Evolutionary conservation across 2,113 vertebrate genomes (phyloP).

Genomic region (Todiramphus chloris): DNA sequence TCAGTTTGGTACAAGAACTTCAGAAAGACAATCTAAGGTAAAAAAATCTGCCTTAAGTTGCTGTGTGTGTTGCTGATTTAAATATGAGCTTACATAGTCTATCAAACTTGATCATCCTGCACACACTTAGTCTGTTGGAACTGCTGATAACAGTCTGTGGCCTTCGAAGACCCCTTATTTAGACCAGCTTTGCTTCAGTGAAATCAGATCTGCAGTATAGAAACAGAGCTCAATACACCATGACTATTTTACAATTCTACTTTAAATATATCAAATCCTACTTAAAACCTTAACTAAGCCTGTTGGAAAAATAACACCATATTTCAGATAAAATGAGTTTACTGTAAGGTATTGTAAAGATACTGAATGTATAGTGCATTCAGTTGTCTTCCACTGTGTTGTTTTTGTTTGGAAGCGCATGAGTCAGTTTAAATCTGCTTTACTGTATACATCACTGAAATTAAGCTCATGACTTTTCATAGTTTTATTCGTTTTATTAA

Average conservation of each 20-base stretch:
- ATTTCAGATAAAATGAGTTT: neutral
- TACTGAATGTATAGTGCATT: neutral
- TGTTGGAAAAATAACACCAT: neutral
- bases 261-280: neutral
- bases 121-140: neutral
- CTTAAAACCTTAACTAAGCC: neutral
- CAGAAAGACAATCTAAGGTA: neutral
- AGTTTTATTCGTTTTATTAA: neutral
- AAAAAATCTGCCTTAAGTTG: neutral
- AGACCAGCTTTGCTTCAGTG: neutral
- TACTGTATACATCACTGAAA: neutral
- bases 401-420: neutral
- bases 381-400: neutral
- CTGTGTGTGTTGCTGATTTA: neutral
- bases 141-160: neutral
- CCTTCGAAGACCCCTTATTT: neutral
- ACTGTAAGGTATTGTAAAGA: neutral
- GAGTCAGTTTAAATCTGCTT: neutral
- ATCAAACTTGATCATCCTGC: neutral
- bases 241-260: neutral
- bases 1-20: neutral
- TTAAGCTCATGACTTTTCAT: neutral
- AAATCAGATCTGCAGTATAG: neutral
- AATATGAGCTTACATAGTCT: neutral
- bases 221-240: neutral